Base-by-base conservation (phyloP, 2,797 vertebrate species). In the Anas acuta region DNA sequence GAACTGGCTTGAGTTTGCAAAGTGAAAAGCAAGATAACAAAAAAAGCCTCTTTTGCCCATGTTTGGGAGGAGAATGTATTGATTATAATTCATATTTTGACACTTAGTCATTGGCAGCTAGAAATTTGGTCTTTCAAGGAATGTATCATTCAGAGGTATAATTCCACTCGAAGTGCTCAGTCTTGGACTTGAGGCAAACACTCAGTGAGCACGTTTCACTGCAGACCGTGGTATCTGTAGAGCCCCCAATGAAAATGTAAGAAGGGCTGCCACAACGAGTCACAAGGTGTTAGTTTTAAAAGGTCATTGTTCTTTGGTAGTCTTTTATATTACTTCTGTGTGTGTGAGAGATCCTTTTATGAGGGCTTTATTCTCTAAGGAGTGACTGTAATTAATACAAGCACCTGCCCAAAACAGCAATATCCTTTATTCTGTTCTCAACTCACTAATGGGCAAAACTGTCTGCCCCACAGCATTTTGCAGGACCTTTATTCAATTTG, bases 251-350 rank as follows among this genome's bases (percentile, higher is more conserved):
- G 79, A 80, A 71, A 93, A 78, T 75, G 30, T 47, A 62, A 71
- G 49, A 84, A 73, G 45, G 89, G 28, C 28, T 93, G 67, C 67
- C 67, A 66, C 0, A 0, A 20, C 77, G 87, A 82, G 39, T 86
- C 85, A 92, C 35, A 53, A 79, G 64, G 66, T 95, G 47, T 90
- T 94, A 47, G 62, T 93, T 93, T 64, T 16, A 84, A 92, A 78
- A 70, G 53, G 28, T 32, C 20, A 58, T 74, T 93, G 35, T 82
- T 41, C 73, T 86, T 21, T 35, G 19, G 39, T 82, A 75, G 37
- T 65, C 57, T 84, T 75, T 54, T 65, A 6, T 73, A 16, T 74
- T 76, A 58, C 57, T 79, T 6, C 0, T 0, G 14, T 62, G 77
- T 58, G 70, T 45, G 16, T 4, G 3, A 49, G 41, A 81, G 65